Conservation (phyloP, 2,113 vertebrate species). For the Rhizomys pruinosus region DNA sequence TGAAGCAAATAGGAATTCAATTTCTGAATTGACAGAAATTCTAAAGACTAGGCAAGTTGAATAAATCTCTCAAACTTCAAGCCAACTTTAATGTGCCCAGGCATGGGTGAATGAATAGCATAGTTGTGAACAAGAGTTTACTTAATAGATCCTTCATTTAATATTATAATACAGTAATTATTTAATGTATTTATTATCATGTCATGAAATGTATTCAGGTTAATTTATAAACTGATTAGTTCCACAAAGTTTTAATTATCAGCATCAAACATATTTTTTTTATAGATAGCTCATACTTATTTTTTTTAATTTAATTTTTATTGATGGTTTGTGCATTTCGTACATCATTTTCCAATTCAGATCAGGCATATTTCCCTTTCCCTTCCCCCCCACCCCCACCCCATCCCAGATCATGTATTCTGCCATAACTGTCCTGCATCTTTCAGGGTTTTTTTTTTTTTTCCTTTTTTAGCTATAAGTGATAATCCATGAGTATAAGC, state of each 20-base stretch:
- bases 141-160: neutral
- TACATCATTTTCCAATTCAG: too few relatives aligned
- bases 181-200: conserved; percentile 1
- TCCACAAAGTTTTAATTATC: conserved; percentile 21
- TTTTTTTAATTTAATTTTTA: too few relatives aligned
- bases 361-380: too few relatives aligned
- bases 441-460: too few relatives aligned
- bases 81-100: neutral
- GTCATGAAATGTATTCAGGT: neutral
- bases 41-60: neutral
- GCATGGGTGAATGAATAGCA: neutral
- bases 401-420: too few relatives aligned
- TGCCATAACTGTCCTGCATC: too few relatives aligned
- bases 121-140: neutral
- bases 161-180: neutral
- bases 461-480: too few relatives aligned
- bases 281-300: too few relatives aligned
- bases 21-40: neutral
- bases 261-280: neutral
- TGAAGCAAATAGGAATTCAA: neutral
- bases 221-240: neutral
- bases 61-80: conserved; percentile 14
- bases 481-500: too few relatives aligned
- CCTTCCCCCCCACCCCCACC: too few relatives aligned
- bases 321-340: too few relatives aligned